Percentiles rank a stretch among this genome's conserved stretches.
Evolutionary conservation across 2,888 invertebrate genomes (phyloP).

Genomic region (Dryobota labecula): DNA sequence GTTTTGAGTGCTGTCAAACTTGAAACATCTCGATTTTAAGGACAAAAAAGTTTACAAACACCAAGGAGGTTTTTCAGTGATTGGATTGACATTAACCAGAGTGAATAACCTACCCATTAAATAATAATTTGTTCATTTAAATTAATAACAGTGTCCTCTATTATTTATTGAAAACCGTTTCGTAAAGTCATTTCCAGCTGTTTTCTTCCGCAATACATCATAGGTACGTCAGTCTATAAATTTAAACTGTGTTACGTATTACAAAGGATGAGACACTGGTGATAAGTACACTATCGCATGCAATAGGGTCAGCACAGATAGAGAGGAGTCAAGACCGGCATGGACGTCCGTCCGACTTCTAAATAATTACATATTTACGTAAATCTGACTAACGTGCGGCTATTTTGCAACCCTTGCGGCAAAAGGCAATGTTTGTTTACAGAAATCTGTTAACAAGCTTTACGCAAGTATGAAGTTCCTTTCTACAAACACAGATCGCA

Average conservation of each 20-base stretch:
- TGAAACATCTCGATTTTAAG: not conserved
- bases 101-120: not conserved
- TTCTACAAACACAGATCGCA: constrained; percentile 9
- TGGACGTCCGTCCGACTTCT: constrained; percentile 70
- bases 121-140: too few relatives aligned
- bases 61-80: constrained; percentile 10
- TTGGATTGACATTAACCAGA: constrained; percentile 9
- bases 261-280: constrained; percentile 59
- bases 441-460: constrained; percentile 15
- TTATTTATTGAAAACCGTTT: not conserved
- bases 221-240: constrained; percentile 27
- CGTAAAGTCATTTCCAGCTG: not conserved
- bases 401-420: constrained; percentile 13
- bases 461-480: not conserved
- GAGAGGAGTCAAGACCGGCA: constrained; percentile 72
- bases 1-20: constrained; percentile 23
- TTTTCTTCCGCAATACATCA: constrained; percentile 46
- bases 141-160: not conserved
- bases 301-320: constrained; percentile 79
- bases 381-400: constrained; percentile 47
- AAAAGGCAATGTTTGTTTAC: constrained; percentile 17
- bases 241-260: constrained; percentile 58
- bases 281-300: constrained; percentile 70
- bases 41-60: constrained; percentile 13
- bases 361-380: constrained; percentile 67